Evolutionary conservation across 2,113 vertebrate species (phyloP).

Genomic region (Columba janthina): DNA sequence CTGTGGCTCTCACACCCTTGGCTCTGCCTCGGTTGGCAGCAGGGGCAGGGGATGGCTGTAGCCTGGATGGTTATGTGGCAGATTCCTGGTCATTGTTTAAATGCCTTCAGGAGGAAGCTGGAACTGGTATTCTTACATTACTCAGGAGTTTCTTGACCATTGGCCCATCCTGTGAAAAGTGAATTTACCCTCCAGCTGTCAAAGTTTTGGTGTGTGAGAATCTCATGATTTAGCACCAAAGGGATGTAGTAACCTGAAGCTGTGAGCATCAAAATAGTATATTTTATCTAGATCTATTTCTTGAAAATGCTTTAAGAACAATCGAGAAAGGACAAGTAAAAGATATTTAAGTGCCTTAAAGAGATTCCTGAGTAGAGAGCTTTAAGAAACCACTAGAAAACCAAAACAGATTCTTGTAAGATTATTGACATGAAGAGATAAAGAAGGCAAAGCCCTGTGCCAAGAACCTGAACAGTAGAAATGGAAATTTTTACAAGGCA

Average conservation of each 20-base stretch:
- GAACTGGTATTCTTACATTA: not conserved
- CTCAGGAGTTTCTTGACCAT: not conserved
- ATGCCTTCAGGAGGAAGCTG: not conserved
- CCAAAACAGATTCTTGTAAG: not conserved
- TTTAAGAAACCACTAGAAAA: not conserved
- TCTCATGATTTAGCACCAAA: not conserved
- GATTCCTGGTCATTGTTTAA: not conserved
- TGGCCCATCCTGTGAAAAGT: not conserved
- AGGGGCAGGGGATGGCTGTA: not conserved
- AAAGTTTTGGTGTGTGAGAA: not conserved
- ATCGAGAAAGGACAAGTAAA: not conserved
- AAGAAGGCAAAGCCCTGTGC: not conserved
- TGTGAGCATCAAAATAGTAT: not conserved
- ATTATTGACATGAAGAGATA: not conserved
- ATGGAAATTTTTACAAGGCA: not conserved
- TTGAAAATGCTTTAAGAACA: not conserved
- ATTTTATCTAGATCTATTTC: not conserved
- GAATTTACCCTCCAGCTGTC: not conserved
- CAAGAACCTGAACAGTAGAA: not conserved
- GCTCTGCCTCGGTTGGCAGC: rapidly evolving
- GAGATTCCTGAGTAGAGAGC: not conserved
- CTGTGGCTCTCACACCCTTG: not conserved
- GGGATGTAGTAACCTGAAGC: not conserved
- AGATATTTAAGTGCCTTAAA: not conserved
- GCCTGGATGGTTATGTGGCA: rapidly evolving